A percentile compares a stretch with the other conserved stretches of the same genome.
Evolutionary conservation across 2,888 invertebrate genomes (phyloP).

Genomic region (Amblyjoppa fuscipennis): DNA sequence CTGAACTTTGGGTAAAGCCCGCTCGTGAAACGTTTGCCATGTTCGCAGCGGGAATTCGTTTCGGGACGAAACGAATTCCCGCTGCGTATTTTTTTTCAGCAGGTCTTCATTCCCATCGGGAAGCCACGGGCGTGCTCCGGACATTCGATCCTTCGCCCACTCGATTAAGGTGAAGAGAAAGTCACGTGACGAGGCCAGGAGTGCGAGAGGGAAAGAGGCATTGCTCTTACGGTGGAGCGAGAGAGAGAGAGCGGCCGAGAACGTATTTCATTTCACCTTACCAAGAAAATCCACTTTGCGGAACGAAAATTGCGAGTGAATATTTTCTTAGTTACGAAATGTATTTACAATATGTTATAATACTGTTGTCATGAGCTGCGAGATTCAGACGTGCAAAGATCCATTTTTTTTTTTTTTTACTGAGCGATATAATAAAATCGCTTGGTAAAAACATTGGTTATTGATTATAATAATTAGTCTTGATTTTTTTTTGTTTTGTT

Average conservation of each 20-base stretch:
- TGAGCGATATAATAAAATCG: not conserved
- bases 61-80: not conserved
- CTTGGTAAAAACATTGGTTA: too few species aligned
- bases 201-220: too few species aligned
- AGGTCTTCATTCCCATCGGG: not conserved
- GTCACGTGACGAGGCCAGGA: too few species aligned
- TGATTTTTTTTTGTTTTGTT: not conserved
- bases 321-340: slow-evolving; percentile 1
- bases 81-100: slow-evolving; percentile 1
- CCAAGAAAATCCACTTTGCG: slow-evolving; percentile 12
- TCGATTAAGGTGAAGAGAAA: not conserved
- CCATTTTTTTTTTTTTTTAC: not conserved
- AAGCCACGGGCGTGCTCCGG: not conserved
- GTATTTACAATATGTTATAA: slow-evolving; percentile 52
- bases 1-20: not conserved
- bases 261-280: too few species aligned
- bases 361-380: slow-evolving; percentile 2
- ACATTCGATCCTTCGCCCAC: not conserved
- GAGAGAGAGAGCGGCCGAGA: too few species aligned
- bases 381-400: not conserved
- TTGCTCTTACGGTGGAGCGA: too few species aligned
- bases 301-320: not conserved
- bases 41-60: slow-evolving; percentile 10
- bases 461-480: too few species aligned
- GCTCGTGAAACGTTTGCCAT: slow-evolving; percentile 31